Conservation (phyloP, 1,140 invertebrate species). For the Geopemphigus sp. region DNA sequence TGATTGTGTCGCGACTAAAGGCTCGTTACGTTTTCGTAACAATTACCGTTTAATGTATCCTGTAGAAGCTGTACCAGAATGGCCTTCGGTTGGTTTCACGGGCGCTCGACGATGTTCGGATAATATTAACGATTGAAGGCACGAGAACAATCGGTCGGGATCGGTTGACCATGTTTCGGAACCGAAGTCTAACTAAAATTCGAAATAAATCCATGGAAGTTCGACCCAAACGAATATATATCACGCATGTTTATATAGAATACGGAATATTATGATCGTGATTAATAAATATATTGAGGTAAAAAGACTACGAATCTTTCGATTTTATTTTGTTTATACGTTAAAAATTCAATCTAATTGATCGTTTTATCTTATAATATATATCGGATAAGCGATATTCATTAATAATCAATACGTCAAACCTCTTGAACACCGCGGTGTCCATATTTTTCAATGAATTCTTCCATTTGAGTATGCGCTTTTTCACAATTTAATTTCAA, state of each 20-base stretch:
- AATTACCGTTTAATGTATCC: constrained; percentile 22
- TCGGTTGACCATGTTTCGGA: constrained; percentile 68
- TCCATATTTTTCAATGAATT: constrained; percentile 71
- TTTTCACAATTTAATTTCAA: constrained; percentile 60
- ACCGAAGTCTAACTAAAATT: constrained; percentile 65
- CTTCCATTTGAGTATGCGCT: constrained; percentile 58
- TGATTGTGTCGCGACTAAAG: too few species aligned
- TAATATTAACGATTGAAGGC: constrained; percentile 59
- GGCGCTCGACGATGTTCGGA: constrained; percentile 17
- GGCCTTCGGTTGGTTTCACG: not conserved
- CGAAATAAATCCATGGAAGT: constrained; percentile 13
- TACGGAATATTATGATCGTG: too few species aligned
- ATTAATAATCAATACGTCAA: constrained; percentile 51
- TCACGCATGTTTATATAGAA: too few species aligned
- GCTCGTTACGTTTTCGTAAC: not conserved
- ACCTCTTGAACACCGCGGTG: constrained; percentile 74
- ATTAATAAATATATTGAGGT: too few species aligned
- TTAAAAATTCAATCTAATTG: too few species aligned
- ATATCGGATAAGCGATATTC: too few species aligned
- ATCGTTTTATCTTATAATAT: too few species aligned
- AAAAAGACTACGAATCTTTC: too few species aligned
- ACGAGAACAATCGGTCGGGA: constrained; percentile 62
- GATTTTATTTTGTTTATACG: too few species aligned
- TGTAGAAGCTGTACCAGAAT: not conserved
- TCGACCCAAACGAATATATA: too few species aligned